Evolutionary conservation across 1,140 invertebrate genomes (phyloP).

Genomic region (Achatina immaculata): DNA sequence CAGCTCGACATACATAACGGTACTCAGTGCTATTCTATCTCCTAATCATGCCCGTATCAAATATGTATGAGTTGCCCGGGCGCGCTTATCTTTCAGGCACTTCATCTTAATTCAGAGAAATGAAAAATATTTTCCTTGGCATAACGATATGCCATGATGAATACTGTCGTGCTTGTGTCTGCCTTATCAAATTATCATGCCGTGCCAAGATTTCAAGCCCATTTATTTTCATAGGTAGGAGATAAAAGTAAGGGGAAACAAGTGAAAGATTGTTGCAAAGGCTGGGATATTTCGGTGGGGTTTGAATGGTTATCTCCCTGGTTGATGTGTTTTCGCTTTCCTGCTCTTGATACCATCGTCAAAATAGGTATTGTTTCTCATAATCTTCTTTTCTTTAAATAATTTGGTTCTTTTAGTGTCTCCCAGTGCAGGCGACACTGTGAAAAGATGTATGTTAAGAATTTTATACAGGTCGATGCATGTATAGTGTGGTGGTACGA

Average conservation of each 20-base stretch:
- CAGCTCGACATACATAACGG: background rate
- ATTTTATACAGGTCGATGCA: too few relatives aligned
- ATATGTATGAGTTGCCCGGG: background rate
- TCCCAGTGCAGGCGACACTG: too few relatives aligned
- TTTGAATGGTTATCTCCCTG: background rate
- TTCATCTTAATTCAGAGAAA: slow-evolving; percentile 14
- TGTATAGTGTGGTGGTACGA: too few relatives aligned
- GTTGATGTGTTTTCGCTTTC: too few relatives aligned
- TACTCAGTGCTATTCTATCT: background rate
- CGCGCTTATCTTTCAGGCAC: background rate
- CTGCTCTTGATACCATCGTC: too few relatives aligned
- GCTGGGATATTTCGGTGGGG: background rate
- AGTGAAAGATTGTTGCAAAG: background rate
- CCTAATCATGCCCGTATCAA: background rate
- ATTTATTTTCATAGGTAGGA: background rate
- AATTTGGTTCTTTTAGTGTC: too few relatives aligned
- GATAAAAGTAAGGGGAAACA: background rate
- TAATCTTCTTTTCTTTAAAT: too few relatives aligned
- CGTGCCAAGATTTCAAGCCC: background rate
- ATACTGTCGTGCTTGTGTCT: background rate
- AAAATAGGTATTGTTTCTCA: too few relatives aligned
- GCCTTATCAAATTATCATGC: background rate
- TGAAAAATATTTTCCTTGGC: slow-evolving; percentile 4
- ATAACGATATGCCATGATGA: background rate
- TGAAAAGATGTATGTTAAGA: too few relatives aligned